A percentile compares a stretch with the other conserved stretches of the same genome.
Conservation (phyloP, 2,888 invertebrate genomes). For the Eurytoma adleriae region DNA sequence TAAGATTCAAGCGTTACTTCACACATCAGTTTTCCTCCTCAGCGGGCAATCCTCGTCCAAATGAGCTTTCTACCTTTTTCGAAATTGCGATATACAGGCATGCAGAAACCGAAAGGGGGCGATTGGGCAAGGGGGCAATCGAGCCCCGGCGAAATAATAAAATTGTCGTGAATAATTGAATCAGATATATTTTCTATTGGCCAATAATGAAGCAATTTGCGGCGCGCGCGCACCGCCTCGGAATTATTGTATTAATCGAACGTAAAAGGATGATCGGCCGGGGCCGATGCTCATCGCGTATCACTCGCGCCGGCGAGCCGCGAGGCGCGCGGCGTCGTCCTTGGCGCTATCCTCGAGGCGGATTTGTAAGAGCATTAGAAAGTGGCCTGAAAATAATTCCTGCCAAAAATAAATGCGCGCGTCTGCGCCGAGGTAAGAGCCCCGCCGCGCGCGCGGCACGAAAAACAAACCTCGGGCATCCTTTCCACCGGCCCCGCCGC, state of each 20-base stretch:
- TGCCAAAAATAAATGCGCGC: conserved; percentile 42
- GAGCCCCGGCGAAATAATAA: conserved; percentile 1
- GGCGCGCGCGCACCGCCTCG: neutral
- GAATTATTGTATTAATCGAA: conserved; percentile 35
- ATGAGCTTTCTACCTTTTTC: too few relatives aligned
- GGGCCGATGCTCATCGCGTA: conserved; percentile 10
- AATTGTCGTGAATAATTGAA: conserved; percentile 24
- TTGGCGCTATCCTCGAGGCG: conserved; percentile 52
- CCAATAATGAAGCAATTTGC: conserved; percentile 19
- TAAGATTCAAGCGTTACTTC: too few relatives aligned
- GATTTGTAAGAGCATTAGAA: conserved; percentile 54
- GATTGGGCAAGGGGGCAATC: neutral
- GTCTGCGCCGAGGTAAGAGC: neutral
- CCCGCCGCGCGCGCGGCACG: neutral
- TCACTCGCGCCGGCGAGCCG: conserved; percentile 35
- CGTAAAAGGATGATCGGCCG: conserved; percentile 22
- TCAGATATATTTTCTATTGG: conserved; percentile 8
- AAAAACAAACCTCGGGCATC: neutral
- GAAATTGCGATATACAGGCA: too few relatives aligned
- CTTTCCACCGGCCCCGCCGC: neutral
- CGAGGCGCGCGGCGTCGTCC: conserved; percentile 32
- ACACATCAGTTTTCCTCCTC: too few relatives aligned
- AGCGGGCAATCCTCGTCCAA: too few relatives aligned
- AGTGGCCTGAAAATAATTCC: conserved; percentile 51
- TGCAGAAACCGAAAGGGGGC: too few relatives aligned